Evolutionary conservation across 2,113 vertebrate genomes (phyloP).

Genomic region (Hemichromis elongatus): DNA sequence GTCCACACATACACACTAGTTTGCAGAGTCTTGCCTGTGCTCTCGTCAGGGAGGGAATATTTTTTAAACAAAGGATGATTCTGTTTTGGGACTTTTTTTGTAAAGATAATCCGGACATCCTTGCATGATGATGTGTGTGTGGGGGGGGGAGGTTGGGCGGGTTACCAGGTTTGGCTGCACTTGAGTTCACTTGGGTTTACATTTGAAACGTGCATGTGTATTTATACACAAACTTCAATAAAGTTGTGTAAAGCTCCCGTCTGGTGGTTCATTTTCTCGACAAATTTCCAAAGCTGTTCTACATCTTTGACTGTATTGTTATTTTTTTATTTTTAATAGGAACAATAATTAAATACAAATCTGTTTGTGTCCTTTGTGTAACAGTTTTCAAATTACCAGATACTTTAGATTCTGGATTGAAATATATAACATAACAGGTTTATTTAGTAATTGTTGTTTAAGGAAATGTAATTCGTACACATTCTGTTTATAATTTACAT

Average conservation of each 20-base stretch:
- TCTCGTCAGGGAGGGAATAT: conserved; percentile 87
- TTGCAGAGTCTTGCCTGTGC: conserved; percentile 83
- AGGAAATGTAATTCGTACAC: neutral
- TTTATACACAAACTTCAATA: conserved; percentile 99
- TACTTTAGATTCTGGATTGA: neutral
- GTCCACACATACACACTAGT: conserved; percentile 68
- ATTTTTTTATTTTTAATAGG: neutral
- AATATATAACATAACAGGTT: neutral
- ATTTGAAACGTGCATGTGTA: conserved; percentile 99
- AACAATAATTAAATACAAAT: neutral
- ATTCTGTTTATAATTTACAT: neutral
- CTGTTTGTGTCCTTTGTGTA: fast-evolving
- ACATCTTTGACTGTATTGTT: neutral
- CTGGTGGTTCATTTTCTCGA: neutral
- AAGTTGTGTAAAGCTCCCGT: conserved; percentile 93
- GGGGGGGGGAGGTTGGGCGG: neutral
- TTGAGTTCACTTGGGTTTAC: conserved; percentile 99
- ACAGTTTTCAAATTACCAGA: neutral
- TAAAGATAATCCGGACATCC: conserved; percentile 77
- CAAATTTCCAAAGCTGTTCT: fast-evolving
- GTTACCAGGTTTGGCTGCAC: conserved; percentile 93
- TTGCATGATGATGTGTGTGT: conserved; percentile 85
- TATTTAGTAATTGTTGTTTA: fast-evolving
- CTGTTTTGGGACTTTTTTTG: conserved; percentile 59
- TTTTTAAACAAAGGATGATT: conserved; percentile 51